phyloP scores from a whole-genome alignment of 2,888 invertebrate genomes.

The Euclidia mi region DNA sequence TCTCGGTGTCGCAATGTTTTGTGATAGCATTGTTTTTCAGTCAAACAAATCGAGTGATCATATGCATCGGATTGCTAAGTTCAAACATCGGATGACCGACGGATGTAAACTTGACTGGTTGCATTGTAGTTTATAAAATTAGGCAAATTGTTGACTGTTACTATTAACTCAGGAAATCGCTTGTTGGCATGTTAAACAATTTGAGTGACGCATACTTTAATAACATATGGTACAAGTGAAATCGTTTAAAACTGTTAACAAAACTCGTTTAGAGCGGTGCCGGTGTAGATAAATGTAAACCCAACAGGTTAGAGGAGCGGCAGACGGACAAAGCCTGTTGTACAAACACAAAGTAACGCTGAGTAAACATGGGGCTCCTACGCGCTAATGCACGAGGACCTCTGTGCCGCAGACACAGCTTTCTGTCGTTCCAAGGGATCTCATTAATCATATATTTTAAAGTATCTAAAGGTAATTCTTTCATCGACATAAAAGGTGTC shows the following conservation, averaged over 20 bases:
- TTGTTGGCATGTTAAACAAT: conserved; percentile 44
- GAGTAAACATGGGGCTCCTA: conserved; percentile 76
- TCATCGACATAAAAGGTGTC: conserved; percentile 12
- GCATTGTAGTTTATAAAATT: conserved; percentile 54
- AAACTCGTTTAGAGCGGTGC: conserved; percentile 57
- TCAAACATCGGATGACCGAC: conserved; percentile 35
- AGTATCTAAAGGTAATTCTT: conserved; percentile 15
- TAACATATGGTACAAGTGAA: conserved; percentile 37
- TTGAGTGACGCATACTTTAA: conserved; percentile 37
- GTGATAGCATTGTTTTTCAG: neutral
- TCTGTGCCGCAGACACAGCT: conserved; percentile 55
- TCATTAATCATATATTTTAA: conserved; percentile 51
- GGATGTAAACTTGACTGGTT: conserved; percentile 37
- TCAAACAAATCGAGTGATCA: neutral
- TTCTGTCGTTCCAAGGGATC: conserved; percentile 33
- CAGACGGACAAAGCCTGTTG: conserved; percentile 74
- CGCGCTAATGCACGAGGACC: conserved; percentile 78
- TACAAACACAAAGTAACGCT: conserved; percentile 77
- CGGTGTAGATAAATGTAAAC: conserved; percentile 62
- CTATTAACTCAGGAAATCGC: conserved; percentile 41
- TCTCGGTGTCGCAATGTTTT: neutral
- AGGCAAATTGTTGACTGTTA: conserved; percentile 52
- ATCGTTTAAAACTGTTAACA: conserved; percentile 39
- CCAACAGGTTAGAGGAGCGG: conserved; percentile 73
- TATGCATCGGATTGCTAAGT: too few relatives aligned